Base-by-base conservation (phyloP, 1,140 invertebrate genomes). In the Sogatella furcifera region DNA sequence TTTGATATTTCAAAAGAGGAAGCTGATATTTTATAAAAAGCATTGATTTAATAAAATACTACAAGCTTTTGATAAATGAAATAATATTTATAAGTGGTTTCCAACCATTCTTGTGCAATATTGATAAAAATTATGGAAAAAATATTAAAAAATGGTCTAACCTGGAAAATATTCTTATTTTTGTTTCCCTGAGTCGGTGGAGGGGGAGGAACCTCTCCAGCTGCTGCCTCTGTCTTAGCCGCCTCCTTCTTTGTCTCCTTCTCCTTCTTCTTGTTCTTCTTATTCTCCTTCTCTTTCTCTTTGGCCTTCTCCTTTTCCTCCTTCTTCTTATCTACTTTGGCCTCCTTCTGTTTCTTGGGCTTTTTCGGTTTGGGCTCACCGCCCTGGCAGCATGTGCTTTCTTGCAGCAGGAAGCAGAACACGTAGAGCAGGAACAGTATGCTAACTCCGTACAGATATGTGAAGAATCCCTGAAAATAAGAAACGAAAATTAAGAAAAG, bases 391-490 rank as follows among this genome's bases (percentile, higher is more conserved):
- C 88, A 90, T 61, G 86, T 81, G 76, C 88, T 88, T 74, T 94
- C 90, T 80, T 93, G 90, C 59, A 98, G 83, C 60, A 98, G 80
- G 80, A 96, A 97, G 76, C 92, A 91, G 80, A 97, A 97, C 52
- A 97, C 92, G 77, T 97, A 98, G 65, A 96, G 78, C 66, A 98
- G 82, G 79, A 97, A 98, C 62, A 96, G 76, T 71, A 98, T 93
- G 76, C 92, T 96, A 74, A 88, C 84, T 65, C 90, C 88, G 76
- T 97, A 98, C 49, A 98, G 81, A 76, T 96, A 98, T 49, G 95
- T 92, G 80, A 97, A 98, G 80, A 97, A 97, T 61, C 89, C 91
- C 84, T 98, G 72, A n/a, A 74, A 73, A 49, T 59, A 64, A 68
- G 43, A 49, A 49, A 49, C 6, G 2, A 49, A 2, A 28, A 28